Evolutionary conservation across 2,113 vertebrate species (phyloP).

Genomic region (Trichomycterus rosablanca): DNA sequence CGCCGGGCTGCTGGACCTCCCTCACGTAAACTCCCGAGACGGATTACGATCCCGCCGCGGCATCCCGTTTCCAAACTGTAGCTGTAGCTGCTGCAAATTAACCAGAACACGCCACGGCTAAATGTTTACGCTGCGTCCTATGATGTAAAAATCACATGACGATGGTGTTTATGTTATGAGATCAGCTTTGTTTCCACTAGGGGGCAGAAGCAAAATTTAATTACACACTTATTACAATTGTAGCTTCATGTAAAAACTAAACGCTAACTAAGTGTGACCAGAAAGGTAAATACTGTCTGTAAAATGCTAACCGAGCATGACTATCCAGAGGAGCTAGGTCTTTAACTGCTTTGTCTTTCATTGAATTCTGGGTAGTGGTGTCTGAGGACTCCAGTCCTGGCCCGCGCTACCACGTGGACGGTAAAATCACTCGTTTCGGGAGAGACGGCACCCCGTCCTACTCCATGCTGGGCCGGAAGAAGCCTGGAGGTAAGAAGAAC

Average conservation of each 20-base stretch:
- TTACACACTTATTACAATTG: too few relatives aligned
- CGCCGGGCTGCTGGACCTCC: neutral
- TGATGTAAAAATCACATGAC: too few relatives aligned
- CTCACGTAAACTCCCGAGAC: slow-evolving; percentile 14
- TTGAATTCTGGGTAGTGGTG: slow-evolving; percentile 56
- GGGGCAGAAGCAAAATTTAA: too few relatives aligned
- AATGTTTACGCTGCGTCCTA: slow-evolving; percentile 33
- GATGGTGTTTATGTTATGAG: too few relatives aligned
- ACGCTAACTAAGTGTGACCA: too few relatives aligned
- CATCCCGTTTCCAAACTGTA: slow-evolving; percentile 33
- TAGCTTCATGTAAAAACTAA: too few relatives aligned
- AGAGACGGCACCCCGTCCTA: slow-evolving; percentile 73
- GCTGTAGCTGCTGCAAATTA: slow-evolving; percentile 13
- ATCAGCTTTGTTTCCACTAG: too few relatives aligned
- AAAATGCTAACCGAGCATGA: too few relatives aligned
- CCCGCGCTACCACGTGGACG: slow-evolving; percentile 74
- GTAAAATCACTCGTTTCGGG: slow-evolving; percentile 79
- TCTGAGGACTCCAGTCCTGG: slow-evolving; percentile 76
- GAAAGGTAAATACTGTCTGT: too few relatives aligned
- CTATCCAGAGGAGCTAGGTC: too few relatives aligned
- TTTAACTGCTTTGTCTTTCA: neutral
- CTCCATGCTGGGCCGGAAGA: slow-evolving; percentile 74
- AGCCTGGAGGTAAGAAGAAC: slow-evolving; percentile 47
- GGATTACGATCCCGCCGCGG: slow-evolving; percentile 23
- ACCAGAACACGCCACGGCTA: neutral